Conservation (phyloP, 2,797 vertebrate genomes). For the Pangasius mekongensis region DNA sequence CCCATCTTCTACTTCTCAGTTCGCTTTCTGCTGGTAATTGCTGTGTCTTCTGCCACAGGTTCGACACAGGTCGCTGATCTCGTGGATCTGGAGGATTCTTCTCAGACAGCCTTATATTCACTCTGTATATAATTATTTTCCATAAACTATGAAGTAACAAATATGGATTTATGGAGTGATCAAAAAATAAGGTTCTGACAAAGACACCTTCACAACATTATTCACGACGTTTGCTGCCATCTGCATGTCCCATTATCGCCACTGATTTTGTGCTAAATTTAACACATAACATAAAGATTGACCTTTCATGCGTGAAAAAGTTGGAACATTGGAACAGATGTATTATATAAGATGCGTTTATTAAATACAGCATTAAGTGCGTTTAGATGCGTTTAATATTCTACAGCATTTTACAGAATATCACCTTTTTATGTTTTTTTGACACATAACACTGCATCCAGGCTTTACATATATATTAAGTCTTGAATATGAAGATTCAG, state of each 20-base stretch:
- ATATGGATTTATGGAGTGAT: neutral
- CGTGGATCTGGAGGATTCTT: neutral
- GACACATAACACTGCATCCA: neutral
- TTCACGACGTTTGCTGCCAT: neutral
- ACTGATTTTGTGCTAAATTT: neutral
- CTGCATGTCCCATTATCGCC: neutral
- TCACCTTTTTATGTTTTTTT: neutral
- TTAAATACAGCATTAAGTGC: neutral
- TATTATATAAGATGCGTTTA: neutral
- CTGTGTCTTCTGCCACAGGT: neutral
- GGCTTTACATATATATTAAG: neutral
- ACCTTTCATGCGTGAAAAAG: neutral
- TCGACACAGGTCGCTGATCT: neutral
- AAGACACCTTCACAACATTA: neutral
- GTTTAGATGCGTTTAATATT: neutral
- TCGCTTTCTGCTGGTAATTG: slow-evolving; percentile 13
- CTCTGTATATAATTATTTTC: neutral
- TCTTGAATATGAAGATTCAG: neutral
- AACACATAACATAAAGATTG: neutral
- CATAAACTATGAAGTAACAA: neutral
- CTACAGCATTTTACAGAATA: neutral
- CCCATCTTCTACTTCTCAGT: neutral
- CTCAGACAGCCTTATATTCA: neutral
- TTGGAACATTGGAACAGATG: neutral
- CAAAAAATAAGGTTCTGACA: neutral